These are phyloP conservation scores for Chrysolina oricalcia DNA, from an alignment of 2,888 invertebrate species.

Conservation along the genomic window DNA sequence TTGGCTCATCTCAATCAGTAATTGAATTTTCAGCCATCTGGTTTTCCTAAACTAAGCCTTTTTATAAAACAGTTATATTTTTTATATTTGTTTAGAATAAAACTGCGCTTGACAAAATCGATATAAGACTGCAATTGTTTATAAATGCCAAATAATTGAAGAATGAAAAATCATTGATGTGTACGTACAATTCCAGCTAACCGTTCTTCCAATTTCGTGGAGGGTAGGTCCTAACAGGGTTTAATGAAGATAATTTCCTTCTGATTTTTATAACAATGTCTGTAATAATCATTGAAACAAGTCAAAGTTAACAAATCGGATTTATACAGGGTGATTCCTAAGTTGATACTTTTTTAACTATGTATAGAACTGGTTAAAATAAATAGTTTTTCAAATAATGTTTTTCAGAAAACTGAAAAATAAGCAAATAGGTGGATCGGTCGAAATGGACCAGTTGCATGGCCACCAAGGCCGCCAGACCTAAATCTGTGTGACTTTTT, in stretches of 20 bases:
- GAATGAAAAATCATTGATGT: background rate
- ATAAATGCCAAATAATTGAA: conserved; percentile 32
- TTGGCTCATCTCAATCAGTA: conserved; percentile 35
- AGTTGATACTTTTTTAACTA: no score
- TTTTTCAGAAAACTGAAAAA: no score
- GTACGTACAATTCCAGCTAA: background rate
- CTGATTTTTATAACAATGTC: background rate
- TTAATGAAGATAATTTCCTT: background rate
- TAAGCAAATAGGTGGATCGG: no score
- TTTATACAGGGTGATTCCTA: no score
- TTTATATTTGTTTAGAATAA: conserved; percentile 42
- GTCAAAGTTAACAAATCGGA: no score
- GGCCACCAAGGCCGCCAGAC: no score
- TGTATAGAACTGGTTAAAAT: no score
- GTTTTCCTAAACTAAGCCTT: conserved; percentile 34
- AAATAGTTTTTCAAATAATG: no score
- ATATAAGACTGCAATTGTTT: conserved; percentile 50
- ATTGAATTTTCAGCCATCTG: conserved; percentile 35
- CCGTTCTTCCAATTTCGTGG: background rate
- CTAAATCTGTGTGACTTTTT: no score
- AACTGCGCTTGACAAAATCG: conserved; percentile 34
- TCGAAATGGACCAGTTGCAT: no score
- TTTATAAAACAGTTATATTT: conserved; percentile 43
- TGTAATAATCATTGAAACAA: no score
- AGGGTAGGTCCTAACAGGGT: background rate